These are phyloP conservation scores for Podocnemis expansa DNA, from an alignment of 2,113 vertebrate species.

Conservation along the genomic window DNA sequence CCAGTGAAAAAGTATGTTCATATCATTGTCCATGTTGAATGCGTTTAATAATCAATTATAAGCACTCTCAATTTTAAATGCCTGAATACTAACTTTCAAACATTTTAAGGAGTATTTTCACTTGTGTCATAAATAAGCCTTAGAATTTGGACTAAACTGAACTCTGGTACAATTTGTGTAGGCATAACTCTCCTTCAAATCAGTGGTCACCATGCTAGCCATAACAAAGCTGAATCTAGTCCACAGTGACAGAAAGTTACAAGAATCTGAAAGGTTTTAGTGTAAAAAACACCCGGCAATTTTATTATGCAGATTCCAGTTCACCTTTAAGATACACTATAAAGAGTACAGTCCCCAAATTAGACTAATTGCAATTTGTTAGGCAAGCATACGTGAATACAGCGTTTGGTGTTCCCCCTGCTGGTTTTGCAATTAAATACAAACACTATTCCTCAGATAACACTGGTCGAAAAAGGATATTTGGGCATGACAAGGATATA, in stretches of 20 bases:
- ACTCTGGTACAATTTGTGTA: background rate
- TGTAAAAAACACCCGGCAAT: rapidly evolving
- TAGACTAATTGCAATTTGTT: background rate
- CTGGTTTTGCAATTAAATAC: slow-evolving; percentile 68
- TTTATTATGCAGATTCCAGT: background rate
- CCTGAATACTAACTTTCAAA: background rate
- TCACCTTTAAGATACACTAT: background rate
- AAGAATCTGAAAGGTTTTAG: background rate
- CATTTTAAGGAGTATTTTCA: background rate
- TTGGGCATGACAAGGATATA: background rate
- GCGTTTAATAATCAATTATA: background rate
- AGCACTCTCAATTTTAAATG: background rate
- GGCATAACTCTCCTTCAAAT: background rate
- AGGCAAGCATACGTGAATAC: background rate
- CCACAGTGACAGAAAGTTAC: background rate
- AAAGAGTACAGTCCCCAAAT: background rate
- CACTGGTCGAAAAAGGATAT: background rate
- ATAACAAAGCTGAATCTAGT: background rate
- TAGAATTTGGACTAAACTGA: background rate
- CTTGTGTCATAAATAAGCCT: background rate
- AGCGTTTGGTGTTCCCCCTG: slow-evolving; percentile 74
- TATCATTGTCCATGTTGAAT: background rate
- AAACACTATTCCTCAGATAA: slow-evolving; percentile 40
- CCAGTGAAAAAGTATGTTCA: background rate
- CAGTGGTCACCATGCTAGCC: background rate